Evolutionary conservation across 1,140 invertebrate species (phyloP).

Genomic region (Nasonia giraulti): DNA sequence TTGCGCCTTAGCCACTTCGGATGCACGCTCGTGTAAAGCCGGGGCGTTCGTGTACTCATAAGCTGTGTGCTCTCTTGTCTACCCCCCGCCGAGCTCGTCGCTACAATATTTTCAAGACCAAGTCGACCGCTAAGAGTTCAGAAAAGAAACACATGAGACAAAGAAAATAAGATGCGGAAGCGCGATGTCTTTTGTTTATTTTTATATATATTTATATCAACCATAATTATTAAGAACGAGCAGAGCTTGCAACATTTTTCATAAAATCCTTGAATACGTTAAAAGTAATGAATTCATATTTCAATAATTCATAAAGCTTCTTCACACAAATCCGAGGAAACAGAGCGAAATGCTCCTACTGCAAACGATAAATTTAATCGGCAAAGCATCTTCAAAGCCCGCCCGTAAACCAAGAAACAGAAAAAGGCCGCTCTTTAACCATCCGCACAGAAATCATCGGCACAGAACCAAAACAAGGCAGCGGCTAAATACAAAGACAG

Average conservation of each 20-base stretch:
- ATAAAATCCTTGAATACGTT: no score
- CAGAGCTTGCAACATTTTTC: no score
- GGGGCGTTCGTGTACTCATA: constrained; percentile 40
- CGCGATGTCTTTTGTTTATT: no score
- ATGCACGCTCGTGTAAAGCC: constrained; percentile 54
- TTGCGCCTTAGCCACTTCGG: constrained; percentile 53
- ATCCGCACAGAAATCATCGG: neutral
- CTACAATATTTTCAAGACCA: constrained; percentile 61
- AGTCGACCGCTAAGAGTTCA: constrained; percentile 11
- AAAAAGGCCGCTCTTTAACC: neutral
- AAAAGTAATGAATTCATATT: no score
- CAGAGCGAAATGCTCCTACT: no score
- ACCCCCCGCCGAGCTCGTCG: constrained; percentile 56
- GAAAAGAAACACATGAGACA: neutral
- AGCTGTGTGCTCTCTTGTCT: neutral
- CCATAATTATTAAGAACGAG: no score
- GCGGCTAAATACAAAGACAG: neutral
- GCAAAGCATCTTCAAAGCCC: no score
- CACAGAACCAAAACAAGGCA: neutral
- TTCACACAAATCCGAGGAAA: no score
- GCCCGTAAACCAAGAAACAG: neutral
- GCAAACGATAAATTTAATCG: no score
- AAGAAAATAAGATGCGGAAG: no score
- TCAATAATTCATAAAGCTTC: no score
- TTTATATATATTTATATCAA: no score